phyloP scores from a whole-genome alignment of 2,888 invertebrate species.

The Athalia cordata region DNA sequence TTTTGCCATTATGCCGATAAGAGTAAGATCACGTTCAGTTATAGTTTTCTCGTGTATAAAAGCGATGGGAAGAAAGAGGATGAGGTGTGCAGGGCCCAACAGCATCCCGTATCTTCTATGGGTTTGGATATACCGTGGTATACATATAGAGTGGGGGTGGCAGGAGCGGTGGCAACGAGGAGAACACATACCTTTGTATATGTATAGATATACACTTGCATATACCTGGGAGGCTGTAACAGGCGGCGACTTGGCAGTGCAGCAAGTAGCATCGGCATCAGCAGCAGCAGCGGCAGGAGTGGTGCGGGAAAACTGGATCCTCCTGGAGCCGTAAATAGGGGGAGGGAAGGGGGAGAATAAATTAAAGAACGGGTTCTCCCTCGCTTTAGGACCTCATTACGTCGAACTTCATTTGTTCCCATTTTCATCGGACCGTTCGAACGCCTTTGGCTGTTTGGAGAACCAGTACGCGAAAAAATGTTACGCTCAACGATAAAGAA shows the following conservation, averaged over 20 bases:
- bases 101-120: slow-evolving; percentile 1
- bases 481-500: slow-evolving; percentile 30
- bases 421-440: slow-evolving; percentile 62
- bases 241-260: neutral
- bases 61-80: too few species aligned
- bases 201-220: neutral
- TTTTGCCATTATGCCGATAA: too few species aligned
- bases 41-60: too few species aligned
- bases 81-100: slow-evolving; percentile 10
- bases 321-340: slow-evolving; percentile 48
- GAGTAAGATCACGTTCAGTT: too few species aligned
- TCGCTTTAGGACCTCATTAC: slow-evolving; percentile 67
- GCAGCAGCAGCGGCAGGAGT: neutral
- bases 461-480: slow-evolving; percentile 43
- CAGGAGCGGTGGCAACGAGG: slow-evolving; percentile 31
- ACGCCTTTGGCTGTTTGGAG: slow-evolving; percentile 47
- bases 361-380: slow-evolving; percentile 70
- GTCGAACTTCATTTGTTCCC: slow-evolving; percentile 68
- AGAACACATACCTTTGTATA: slow-evolving; percentile 21
- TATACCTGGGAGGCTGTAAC: slow-evolving; percentile 18
- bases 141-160: slow-evolving; percentile 7
- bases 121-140: neutral
- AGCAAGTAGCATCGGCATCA: slow-evolving; percentile 40
- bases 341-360: slow-evolving; percentile 63
- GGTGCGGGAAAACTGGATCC: slow-evolving; percentile 53